Evolutionary conservation across 2,113 vertebrate genomes (phyloP).

Genomic region (Peucedramus taeniatus): DNA sequence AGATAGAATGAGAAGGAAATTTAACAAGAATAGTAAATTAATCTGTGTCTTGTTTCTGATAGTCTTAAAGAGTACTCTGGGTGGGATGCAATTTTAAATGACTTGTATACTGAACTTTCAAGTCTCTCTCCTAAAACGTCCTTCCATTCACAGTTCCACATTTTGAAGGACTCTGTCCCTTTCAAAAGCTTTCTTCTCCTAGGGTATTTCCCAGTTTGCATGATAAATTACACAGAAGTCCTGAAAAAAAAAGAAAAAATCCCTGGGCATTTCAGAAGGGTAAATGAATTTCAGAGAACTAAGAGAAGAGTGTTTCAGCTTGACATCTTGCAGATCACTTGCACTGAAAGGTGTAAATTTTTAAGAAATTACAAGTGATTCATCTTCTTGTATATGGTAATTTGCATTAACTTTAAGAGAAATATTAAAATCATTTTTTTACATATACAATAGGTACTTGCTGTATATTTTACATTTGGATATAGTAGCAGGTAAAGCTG

Average conservation of each 20-base stretch:
- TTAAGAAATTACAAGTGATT: not conserved
- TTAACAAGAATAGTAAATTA: not conserved
- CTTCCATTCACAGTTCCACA: not conserved
- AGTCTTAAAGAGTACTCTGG: not conserved
- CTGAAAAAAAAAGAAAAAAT: not conserved
- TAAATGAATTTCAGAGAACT: not conserved
- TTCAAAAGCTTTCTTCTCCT: not conserved
- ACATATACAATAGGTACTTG: not conserved
- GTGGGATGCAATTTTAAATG: not conserved
- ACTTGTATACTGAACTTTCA: not conserved
- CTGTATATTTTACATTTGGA: not conserved
- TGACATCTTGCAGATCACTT: not conserved
- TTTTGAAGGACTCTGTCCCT: not conserved
- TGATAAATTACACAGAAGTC: not conserved
- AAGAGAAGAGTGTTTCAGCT: not conserved
- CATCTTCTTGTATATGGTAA: not conserved
- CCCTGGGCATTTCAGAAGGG: not conserved
- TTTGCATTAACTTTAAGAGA: not conserved
- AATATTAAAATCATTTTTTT: not conserved
- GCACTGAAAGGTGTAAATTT: not conserved
- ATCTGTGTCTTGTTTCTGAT: not conserved
- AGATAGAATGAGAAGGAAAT: not conserved
- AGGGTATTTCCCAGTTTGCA: not conserved
- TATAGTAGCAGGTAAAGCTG: not conserved
- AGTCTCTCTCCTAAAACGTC: not conserved